phyloP scores from a whole-genome alignment of 2,113 vertebrate genomes.

The Melanostigma gelatinosum region DNA sequence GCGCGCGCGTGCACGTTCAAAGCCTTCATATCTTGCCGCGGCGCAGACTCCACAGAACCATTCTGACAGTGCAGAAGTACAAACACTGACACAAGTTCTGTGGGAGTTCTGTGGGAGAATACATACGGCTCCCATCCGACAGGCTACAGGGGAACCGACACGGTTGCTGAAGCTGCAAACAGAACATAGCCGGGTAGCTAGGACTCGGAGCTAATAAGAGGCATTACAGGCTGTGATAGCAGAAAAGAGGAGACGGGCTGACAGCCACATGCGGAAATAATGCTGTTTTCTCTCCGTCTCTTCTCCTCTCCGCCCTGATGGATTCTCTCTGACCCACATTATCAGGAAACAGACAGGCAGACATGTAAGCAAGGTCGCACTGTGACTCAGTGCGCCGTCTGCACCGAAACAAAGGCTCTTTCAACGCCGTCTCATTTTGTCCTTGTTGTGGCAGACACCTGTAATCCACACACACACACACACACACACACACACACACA shows the following conservation, averaged over 20 bases:
- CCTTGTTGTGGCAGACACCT: conserved; percentile 60
- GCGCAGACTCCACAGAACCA: conserved; percentile 48
- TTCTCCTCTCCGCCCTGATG: conserved; percentile 48
- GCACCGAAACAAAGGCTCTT: conserved; percentile 65
- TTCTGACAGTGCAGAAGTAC: conserved; percentile 69
- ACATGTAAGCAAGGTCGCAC: conserved; percentile 59
- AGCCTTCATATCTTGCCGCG: conserved; percentile 53
- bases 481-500: no score
- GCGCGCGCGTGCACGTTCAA: conserved; percentile 44
- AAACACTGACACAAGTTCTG: conserved; percentile 54
- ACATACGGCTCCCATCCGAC: conserved; percentile 61
- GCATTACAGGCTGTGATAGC: conserved; percentile 48
- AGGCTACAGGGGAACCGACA: conserved; percentile 49
- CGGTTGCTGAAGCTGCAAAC: conserved; percentile 54
- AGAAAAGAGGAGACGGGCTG: conserved; percentile 32
- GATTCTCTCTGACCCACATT: conserved; percentile 75
- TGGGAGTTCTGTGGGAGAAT: no score
- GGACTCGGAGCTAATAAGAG: conserved; percentile 54
- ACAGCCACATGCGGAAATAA: conserved; percentile 56
- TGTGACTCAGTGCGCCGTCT: conserved; percentile 65
- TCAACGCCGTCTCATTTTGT: conserved; percentile 41
- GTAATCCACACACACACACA: conserved; percentile 30
- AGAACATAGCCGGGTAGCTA: conserved; percentile 47
- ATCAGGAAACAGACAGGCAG: conserved; percentile 56
- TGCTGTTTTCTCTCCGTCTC: conserved; percentile 38